phyloP scores from a whole-genome alignment of 2,113 vertebrate species.

The Triplophysa dalaica region DNA sequence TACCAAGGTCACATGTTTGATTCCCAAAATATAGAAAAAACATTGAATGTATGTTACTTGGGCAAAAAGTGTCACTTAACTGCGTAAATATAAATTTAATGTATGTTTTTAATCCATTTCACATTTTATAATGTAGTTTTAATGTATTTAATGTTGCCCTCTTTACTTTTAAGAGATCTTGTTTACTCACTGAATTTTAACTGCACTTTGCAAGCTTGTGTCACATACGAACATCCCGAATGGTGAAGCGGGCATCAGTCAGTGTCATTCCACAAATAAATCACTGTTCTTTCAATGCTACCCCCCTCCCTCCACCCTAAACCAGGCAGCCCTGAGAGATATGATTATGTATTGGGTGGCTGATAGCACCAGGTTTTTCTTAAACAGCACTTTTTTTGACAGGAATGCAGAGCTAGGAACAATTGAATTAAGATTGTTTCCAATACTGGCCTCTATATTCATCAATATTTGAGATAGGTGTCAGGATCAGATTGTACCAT shows the following conservation, averaged over 20 bases:
- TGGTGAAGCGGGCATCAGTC: slow-evolving; percentile 42
- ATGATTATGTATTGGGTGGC: slow-evolving; percentile 44
- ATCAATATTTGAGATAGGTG: slow-evolving; percentile 47
- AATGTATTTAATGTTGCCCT: no score
- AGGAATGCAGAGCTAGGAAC: slow-evolving; percentile 51
- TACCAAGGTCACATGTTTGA: slow-evolving; percentile 48
- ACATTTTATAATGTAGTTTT: no score
- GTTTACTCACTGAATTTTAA: slow-evolving; percentile 16
- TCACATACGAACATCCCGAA: slow-evolving; percentile 27
- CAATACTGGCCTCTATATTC: slow-evolving; percentile 49
- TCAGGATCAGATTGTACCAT: slow-evolving; percentile 26
- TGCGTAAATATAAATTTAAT: no score
- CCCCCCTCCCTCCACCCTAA: background rate
- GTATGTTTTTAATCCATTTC: no score
- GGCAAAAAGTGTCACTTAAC: no score
- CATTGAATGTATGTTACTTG: no score
- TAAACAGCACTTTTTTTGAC: slow-evolving; percentile 49
- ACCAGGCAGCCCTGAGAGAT: slow-evolving; percentile 36
- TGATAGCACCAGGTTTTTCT: slow-evolving; percentile 32
- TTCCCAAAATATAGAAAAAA: slow-evolving; percentile 27
- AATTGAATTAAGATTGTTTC: slow-evolving; percentile 53
- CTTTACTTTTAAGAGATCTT: no score
- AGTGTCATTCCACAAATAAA: slow-evolving; percentile 52
- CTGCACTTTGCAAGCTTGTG: slow-evolving; percentile 5
- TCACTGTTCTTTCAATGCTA: slow-evolving; percentile 15